Conservation (phyloP, 2,113 vertebrate genomes). For the Meleagris gallopavo region DNA sequence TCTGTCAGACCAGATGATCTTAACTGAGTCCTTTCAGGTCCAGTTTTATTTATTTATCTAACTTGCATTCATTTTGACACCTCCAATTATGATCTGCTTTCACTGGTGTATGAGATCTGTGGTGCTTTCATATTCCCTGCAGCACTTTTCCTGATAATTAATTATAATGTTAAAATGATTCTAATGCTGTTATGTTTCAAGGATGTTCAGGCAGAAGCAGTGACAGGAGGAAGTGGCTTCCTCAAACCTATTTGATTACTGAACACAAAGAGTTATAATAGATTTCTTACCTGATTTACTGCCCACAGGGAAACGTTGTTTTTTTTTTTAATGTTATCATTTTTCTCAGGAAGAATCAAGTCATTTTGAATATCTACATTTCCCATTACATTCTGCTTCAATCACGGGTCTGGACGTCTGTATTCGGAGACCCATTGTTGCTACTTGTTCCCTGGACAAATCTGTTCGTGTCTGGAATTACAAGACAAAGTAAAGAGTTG, state of each 20-base stretch:
- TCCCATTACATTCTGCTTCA: constrained; percentile 86
- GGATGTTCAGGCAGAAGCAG: background rate
- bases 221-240: background rate
- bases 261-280: background rate
- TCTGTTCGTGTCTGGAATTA: constrained; percentile 97
- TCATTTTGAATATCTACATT: constrained; percentile 86
- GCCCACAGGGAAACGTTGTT: background rate
- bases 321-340: background rate
- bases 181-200: background rate
- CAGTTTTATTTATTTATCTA: background rate
- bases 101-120: background rate
- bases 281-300: background rate
- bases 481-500: constrained; percentile 85
- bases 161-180: background rate
- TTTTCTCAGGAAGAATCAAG: constrained; percentile 80
- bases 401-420: constrained; percentile 91
- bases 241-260: background rate
- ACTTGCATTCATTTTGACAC: background rate
- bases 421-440: constrained; percentile 88
- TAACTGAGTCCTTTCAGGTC: background rate
- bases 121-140: background rate
- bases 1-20: background rate
- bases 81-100: background rate
- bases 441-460: constrained; percentile 91
- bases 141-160: background rate